phyloP scores from a whole-genome alignment of 2,797 vertebrate genomes.

The Pygocentrus nattereri region DNA sequence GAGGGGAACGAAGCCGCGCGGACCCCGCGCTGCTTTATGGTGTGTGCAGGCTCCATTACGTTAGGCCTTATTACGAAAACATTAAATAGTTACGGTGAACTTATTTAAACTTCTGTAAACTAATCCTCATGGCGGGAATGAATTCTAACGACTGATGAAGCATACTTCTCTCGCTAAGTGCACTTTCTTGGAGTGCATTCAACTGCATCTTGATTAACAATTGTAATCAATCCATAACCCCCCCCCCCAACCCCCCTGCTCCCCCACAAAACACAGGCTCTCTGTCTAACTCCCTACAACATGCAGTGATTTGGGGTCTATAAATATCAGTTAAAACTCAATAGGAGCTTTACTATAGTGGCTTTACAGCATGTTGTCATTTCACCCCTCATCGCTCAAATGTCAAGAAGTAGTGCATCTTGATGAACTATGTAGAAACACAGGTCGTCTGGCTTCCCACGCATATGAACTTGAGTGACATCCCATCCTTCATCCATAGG shows the following conservation, averaged over 20 bases:
- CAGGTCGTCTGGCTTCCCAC: too few relatives aligned
- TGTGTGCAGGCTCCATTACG: slow-evolving; percentile 50
- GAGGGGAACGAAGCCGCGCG: slow-evolving; percentile 16
- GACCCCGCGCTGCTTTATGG: slow-evolving; percentile 38
- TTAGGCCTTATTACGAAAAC: slow-evolving; percentile 53
- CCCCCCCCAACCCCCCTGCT: slow-evolving; percentile 9
- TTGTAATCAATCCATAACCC: slow-evolving; percentile 78
- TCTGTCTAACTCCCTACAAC: not conserved
- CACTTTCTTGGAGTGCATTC: slow-evolving; percentile 72
- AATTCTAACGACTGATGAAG: slow-evolving; percentile 66
- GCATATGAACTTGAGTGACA: too few relatives aligned
- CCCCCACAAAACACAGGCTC: not conserved
- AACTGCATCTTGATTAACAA: slow-evolving; percentile 83
- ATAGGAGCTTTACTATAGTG: too few relatives aligned
- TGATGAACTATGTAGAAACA: too few relatives aligned
- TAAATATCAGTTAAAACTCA: slow-evolving; percentile 63
- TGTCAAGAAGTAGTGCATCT: too few relatives aligned
- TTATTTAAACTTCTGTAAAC: slow-evolving; percentile 64
- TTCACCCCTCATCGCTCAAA: too few relatives aligned
- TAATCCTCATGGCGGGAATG: slow-evolving; percentile 50
- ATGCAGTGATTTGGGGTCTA: slow-evolving; percentile 44
- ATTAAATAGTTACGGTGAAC: slow-evolving; percentile 66
- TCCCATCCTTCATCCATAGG: too few relatives aligned
- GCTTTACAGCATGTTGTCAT: too few relatives aligned
- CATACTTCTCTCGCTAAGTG: slow-evolving; percentile 66